These are phyloP conservation scores for Dicranocentrus wangi DNA, from an alignment of 2,888 invertebrate species.

Conservation along the genomic window DNA sequence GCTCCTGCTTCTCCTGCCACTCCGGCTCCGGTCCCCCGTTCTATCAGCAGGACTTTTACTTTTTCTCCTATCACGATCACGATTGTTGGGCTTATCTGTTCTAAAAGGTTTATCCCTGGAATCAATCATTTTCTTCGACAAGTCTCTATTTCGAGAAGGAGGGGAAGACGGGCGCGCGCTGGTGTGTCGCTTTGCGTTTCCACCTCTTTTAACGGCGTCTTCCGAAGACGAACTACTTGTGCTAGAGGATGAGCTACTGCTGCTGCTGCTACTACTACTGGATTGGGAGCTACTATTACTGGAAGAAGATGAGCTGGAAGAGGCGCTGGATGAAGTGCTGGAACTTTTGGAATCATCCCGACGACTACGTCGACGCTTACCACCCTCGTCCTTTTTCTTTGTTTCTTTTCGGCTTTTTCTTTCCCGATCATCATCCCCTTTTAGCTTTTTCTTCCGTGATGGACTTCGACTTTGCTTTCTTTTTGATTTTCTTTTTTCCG, in stretches of 20 bases:
- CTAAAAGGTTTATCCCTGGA: neutral
- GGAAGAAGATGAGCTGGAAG: slow-evolving; percentile 12
- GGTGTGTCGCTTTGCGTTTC: neutral
- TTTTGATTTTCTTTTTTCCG: slow-evolving; percentile 73
- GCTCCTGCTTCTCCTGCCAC: slow-evolving; percentile 74
- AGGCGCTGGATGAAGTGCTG: slow-evolving; percentile 24
- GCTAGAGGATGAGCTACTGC: slow-evolving; percentile 12
- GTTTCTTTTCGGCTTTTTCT: slow-evolving; percentile 17
- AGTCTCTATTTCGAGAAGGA: too few species aligned
- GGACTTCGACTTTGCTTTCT: slow-evolving; percentile 52
- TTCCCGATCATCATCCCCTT: slow-evolving; percentile 28
- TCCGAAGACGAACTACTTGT: neutral
- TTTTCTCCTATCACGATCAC: neutral
- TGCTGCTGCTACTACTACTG: neutral
- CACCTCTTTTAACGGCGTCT: neutral
- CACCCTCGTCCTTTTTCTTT: slow-evolving; percentile 17
- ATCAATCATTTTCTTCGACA: neutral
- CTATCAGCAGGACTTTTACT: neutral
- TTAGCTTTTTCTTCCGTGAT: neutral
- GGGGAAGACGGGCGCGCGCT: too few species aligned
- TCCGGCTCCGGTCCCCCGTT: neutral
- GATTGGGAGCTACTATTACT: neutral
- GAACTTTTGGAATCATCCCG: slow-evolving; percentile 38
- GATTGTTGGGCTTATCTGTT: neutral
- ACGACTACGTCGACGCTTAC: slow-evolving; percentile 8